Evolutionary conservation across 2,113 vertebrate genomes (phyloP).

Genomic region (Dasyprocta punctata): DNA sequence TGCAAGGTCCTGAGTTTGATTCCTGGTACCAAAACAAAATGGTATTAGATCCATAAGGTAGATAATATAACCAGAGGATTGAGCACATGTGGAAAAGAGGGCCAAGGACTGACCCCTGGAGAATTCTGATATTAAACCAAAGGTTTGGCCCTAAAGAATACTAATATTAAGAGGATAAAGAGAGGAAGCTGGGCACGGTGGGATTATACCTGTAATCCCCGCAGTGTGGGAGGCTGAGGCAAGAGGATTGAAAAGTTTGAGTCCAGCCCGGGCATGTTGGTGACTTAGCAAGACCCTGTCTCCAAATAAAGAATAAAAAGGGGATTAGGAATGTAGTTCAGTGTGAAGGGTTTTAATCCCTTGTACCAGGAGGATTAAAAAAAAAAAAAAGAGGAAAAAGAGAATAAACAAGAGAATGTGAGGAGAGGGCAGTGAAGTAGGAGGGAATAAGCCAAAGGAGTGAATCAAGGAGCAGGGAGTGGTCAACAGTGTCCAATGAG

Average conservation of each 20-base stretch:
- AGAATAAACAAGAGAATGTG: no score
- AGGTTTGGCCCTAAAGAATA: not conserved
- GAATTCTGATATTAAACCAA: not conserved
- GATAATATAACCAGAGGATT: not conserved
- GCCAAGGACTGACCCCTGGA: not conserved
- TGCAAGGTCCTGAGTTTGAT: no score
- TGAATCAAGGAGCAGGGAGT: not conserved
- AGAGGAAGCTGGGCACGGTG: not conserved
- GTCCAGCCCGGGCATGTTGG: not conserved
- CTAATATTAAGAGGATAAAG: not conserved
- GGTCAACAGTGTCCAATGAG: not conserved
- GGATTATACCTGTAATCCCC: not conserved
- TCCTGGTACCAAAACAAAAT: no score
- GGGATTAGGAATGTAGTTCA: not conserved
- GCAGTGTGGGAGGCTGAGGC: not conserved
- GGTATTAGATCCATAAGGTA: not conserved
- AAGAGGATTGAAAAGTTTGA: not conserved
- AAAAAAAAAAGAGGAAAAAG: not conserved
- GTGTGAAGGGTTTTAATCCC: not conserved
- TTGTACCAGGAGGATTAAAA: not conserved
- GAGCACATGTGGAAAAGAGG: not conserved
- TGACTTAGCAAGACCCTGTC: not conserved
- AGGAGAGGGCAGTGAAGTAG: not conserved
- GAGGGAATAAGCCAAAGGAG: not conserved
- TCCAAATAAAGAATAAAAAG: not conserved